Percentiles rank a stretch among this genome's conserved stretches.
Evolutionary conservation across 37 sponge, comb jelly and placozoan genomes (phyloP).

Genomic region (Axinella damicornis): DNA sequence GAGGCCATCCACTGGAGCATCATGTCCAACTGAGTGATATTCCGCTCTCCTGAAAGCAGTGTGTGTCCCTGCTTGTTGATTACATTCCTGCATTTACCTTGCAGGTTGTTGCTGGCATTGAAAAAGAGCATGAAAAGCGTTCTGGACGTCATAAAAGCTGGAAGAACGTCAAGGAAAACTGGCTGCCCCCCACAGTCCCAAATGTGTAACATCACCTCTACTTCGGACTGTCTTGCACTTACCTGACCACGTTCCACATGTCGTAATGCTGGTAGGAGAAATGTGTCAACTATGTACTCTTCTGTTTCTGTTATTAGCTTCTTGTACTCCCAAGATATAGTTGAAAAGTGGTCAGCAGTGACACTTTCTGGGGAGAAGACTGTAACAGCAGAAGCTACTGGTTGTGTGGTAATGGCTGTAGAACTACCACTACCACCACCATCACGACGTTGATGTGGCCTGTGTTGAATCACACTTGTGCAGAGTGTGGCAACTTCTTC

Average conservation of each 20-base stretch:
- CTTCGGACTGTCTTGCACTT: neutral
- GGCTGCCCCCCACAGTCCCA: conserved; percentile 82
- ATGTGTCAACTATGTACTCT: neutral
- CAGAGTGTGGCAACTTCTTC: conserved; percentile 19
- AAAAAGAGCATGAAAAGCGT: conserved; percentile 58
- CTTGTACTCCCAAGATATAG: too few species aligned
- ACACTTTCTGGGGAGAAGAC: too few species aligned
- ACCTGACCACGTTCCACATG: neutral
- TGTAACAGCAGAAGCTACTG: neutral
- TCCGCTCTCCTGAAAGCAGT: too few species aligned
- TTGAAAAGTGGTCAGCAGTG: too few species aligned
- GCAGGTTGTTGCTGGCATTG: conserved; percentile 45
- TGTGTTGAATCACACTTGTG: too few species aligned
- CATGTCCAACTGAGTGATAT: conserved; percentile 15
- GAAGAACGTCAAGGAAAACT: conserved; percentile 50
- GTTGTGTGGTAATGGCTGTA: too few species aligned
- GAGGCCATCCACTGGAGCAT: conserved; percentile 50
- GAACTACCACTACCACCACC: too few species aligned
- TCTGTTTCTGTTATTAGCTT: too few species aligned
- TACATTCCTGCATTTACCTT: neutral
- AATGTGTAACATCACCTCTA: too few species aligned
- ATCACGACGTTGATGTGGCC: too few species aligned
- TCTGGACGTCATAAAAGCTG: conserved; percentile 54
- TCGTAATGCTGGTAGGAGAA: neutral
- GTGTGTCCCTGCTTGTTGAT: conserved; percentile 16